Percentiles rank a stretch among this genome's conserved stretches.
Evolutionary conservation across 2,113 vertebrate species (phyloP).

Genomic region (Malurus elegans): DNA sequence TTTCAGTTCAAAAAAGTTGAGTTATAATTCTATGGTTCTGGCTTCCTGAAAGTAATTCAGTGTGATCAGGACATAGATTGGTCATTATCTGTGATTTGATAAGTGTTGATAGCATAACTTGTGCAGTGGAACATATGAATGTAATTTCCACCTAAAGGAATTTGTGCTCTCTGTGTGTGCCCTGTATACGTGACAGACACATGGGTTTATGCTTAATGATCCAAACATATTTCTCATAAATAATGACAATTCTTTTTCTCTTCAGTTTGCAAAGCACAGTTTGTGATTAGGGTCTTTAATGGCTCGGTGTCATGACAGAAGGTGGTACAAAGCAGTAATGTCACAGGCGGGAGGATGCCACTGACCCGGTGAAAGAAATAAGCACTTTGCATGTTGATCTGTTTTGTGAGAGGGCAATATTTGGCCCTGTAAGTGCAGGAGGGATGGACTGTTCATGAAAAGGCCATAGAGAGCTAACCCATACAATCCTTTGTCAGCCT

Average conservation of each 20-base stretch:
- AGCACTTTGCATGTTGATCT: not conserved
- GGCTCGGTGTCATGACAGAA: not conserved
- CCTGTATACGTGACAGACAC: not conserved
- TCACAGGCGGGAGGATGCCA: not conserved
- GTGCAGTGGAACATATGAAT: not conserved
- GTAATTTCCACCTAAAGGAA: not conserved
- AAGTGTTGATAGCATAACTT: not conserved
- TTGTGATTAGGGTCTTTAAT: not conserved
- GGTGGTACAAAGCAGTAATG: not conserved
- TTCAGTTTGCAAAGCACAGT: not conserved
- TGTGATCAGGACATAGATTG: not conserved
- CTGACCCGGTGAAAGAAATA: constrained; percentile 32
- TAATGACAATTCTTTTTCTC: not conserved
- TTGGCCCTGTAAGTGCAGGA: constrained; percentile 22
- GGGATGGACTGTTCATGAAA: not conserved
- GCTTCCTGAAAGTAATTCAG: not conserved
- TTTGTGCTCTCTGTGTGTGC: not conserved
- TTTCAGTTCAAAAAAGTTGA: not conserved
- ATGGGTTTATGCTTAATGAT: not conserved
- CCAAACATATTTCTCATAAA: not conserved
- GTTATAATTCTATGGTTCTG: not conserved
- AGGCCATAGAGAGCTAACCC: not conserved
- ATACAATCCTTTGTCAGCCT: constrained; percentile 35
- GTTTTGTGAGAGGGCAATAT: not conserved
- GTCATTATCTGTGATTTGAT: not conserved